These are phyloP conservation scores for Equus quagga DNA, from an alignment of 2,113 vertebrate genomes.

Conservation along the genomic window DNA sequence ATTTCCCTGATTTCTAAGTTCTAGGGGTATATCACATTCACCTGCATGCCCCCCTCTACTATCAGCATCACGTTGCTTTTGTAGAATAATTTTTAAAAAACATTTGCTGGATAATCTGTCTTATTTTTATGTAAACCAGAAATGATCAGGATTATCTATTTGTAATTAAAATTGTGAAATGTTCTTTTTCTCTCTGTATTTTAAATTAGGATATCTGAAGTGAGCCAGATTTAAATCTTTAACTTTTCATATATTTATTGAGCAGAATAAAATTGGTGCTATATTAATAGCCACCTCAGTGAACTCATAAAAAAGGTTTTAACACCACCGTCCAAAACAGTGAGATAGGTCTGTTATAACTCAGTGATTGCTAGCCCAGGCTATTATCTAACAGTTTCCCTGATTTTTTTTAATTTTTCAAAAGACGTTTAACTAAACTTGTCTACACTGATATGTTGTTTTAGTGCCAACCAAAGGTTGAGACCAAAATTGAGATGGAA, in stretches of 20 bases:
- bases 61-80: neutral
- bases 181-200: neutral
- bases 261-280: conserved; percentile 1
- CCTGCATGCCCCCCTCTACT: neutral
- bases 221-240: neutral
- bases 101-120: neutral
- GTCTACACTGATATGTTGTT: neutral
- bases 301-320: neutral
- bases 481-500: neutral
- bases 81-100: neutral
- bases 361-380: neutral
- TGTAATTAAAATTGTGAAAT: neutral
- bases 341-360: neutral
- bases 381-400: neutral
- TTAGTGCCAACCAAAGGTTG: neutral
- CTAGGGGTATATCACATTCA: neutral
- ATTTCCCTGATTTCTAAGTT: neutral
- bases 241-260: neutral
- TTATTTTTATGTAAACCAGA: neutral
- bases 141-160: neutral
- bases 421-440: neutral
- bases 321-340: neutral
- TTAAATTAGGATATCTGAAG: neutral
- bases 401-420: neutral
- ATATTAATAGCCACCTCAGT: neutral